A percentile compares a stretch with the other conserved stretches of the same genome.
phyloP scores from a whole-genome alignment of 1,140 invertebrate genomes.

The Brachionus rubens region DNA sequence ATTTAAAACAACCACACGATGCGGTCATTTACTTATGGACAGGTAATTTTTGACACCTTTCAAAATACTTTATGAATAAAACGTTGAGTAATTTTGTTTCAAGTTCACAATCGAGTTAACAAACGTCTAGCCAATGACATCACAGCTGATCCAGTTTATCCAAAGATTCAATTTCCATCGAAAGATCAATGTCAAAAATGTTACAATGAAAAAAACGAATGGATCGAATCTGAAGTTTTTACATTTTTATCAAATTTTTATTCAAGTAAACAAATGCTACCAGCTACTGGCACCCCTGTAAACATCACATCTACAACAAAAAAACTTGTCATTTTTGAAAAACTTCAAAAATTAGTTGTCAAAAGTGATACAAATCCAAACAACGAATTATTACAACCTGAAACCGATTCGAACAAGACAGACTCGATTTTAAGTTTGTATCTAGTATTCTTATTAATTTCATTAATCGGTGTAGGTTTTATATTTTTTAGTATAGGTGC shows the following conservation, averaged over 20 bases:
- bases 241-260: slow-evolving; percentile 2
- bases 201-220: slow-evolving; percentile 51
- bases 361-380: no score
- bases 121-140: slow-evolving; percentile 74
- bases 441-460: no score
- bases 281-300: no score
- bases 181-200: slow-evolving; percentile 70
- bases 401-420: no score
- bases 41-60: slow-evolving; percentile 71
- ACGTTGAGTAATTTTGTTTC: not conserved
- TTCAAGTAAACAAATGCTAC: not conserved
- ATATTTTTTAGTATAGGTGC: no score
- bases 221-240: not conserved
- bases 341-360: no score
- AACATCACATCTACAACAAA: no score
- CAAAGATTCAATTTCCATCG: slow-evolving; percentile 85
- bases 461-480: no score
- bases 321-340: no score
- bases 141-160: slow-evolving; percentile 83
- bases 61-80: not conserved
- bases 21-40: slow-evolving; percentile 88
- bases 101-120: slow-evolving; percentile 67
- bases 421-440: no score
- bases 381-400: no score
- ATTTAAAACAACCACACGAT: slow-evolving; percentile 70